Conservation (phyloP, 2,797 vertebrate genomes). For the Peromyscus nudipes region DNA sequence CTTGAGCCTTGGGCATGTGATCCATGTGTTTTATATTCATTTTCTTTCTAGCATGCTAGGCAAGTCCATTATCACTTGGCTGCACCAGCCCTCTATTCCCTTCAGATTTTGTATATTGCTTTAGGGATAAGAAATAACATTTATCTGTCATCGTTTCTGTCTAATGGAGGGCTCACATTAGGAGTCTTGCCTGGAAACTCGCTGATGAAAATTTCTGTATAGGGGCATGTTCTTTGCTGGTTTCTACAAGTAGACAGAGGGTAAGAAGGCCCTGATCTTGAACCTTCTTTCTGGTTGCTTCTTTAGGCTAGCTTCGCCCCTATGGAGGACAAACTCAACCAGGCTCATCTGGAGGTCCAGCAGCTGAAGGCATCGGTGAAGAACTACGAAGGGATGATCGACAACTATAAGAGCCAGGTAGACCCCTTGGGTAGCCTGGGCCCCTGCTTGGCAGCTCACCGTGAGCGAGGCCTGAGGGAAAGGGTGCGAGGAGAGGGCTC, state of each 20-base stretch:
- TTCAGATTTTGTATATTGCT: not conserved
- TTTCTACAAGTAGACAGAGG: not conserved
- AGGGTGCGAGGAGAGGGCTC: not conserved
- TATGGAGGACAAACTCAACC: slow-evolving; percentile 92
- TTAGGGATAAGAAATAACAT: not conserved
- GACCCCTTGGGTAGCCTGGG: not conserved
- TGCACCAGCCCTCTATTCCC: not conserved
- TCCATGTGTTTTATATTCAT: not conserved
- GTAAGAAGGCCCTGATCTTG: not conserved
- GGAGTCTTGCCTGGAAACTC: not conserved
- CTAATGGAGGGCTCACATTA: not conserved
- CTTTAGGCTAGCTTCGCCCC: slow-evolving; percentile 89
- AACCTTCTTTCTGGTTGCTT: slow-evolving; percentile 27
- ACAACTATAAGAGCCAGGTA: slow-evolving; percentile 95
- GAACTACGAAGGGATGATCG: slow-evolving; percentile 94
- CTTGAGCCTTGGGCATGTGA: not conserved
- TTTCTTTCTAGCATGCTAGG: not conserved
- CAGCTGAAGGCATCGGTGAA: slow-evolving; percentile 93
- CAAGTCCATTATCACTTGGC: not conserved
- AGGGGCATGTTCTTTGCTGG: not conserved
- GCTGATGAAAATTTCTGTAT: not conserved
- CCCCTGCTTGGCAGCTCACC: rapidly evolving
- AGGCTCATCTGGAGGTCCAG: slow-evolving; percentile 92
- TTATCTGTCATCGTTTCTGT: not conserved
- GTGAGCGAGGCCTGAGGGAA: rapidly evolving